Percentiles rank a stretch among this genome's conserved stretches.
Evolutionary conservation across 2,113 vertebrate species (phyloP).

Genomic region (Merops nubicus): DNA sequence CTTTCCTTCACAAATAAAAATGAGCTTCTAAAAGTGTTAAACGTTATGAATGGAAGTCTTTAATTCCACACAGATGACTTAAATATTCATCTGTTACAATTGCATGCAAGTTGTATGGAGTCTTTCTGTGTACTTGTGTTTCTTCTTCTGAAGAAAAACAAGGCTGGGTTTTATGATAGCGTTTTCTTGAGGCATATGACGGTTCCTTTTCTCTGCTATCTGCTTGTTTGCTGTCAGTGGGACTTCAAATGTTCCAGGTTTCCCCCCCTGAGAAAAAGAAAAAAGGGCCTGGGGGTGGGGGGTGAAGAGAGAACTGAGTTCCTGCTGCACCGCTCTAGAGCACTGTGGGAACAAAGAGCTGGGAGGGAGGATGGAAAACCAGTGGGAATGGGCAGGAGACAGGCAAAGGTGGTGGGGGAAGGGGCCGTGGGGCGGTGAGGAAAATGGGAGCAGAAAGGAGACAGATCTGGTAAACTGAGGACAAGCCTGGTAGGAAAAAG

Average conservation of each 20-base stretch:
- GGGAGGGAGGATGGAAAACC: conserved; percentile 11
- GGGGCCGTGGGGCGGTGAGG: not conserved
- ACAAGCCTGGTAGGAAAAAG: not conserved
- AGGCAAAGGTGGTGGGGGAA: not conserved
- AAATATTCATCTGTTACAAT: not conserved
- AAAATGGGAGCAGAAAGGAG: not conserved
- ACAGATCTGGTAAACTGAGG: not conserved
- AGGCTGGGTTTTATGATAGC: not conserved
- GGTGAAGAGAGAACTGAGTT: too few relatives aligned
- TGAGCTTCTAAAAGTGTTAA: not conserved
- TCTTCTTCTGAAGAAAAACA: not conserved
- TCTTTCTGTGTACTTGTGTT: not conserved
- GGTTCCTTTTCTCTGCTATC: not conserved
- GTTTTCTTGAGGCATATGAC: not conserved
- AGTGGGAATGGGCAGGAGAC: not conserved
- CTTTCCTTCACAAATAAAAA: not conserved
- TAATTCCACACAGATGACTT: not conserved
- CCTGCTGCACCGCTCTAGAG: not conserved
- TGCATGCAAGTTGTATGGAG: not conserved
- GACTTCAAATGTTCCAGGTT: not conserved
- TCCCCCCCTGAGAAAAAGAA: not conserved
- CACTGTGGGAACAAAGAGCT: conserved; percentile 9
- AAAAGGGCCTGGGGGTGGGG: too few relatives aligned
- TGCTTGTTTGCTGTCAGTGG: not conserved
- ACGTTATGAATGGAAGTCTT: not conserved